phyloP scores from a whole-genome alignment of 2,113 vertebrate species.

The Aythya baeri region DNA sequence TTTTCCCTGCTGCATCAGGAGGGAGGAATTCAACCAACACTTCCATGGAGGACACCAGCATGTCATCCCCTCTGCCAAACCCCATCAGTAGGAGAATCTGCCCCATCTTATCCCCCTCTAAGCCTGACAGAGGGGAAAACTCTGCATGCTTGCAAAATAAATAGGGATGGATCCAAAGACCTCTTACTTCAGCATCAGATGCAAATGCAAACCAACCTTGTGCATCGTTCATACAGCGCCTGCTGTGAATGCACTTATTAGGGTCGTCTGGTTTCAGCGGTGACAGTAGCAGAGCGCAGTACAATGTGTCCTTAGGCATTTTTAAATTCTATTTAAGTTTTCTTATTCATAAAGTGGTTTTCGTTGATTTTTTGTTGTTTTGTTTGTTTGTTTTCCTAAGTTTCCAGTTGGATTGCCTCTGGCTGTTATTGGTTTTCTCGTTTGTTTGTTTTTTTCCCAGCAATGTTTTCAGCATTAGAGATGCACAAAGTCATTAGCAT shows the following conservation, averaged over 20 bases:
- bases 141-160: not conserved
- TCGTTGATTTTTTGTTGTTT: too few species aligned
- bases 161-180: not conserved
- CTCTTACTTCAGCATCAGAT: not conserved
- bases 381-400: not conserved
- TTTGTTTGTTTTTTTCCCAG: not conserved
- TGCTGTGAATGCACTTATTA: not conserved
- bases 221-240: fast-evolving
- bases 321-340: not conserved
- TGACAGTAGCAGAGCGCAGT: not conserved
- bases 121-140: not conserved
- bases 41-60: not conserved
- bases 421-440: not conserved
- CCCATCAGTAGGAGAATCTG: not conserved
- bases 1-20: not conserved
- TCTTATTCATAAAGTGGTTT: not conserved
- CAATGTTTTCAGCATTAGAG: not conserved
- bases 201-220: not conserved
- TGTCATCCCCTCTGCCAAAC: not conserved
- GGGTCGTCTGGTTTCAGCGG: not conserved
- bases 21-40: not conserved
- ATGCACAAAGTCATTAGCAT: not conserved
- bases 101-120: not conserved
- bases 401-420: not conserved
- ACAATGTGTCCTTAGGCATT: not conserved